Conservation (phyloP, 2,888 invertebrate genomes). For the Lasioglossum leucozonium region DNA sequence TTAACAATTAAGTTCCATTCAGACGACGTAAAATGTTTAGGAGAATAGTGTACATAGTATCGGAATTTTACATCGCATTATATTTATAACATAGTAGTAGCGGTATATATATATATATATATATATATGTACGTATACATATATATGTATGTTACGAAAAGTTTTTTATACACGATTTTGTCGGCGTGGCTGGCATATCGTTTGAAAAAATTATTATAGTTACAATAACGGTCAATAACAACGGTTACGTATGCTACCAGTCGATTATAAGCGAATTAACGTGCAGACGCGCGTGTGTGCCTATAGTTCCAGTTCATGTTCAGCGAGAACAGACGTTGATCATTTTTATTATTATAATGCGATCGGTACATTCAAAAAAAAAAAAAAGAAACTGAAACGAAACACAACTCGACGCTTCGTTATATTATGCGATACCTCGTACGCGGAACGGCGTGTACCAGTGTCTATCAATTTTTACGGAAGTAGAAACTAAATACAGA, state of each 20-base stretch:
- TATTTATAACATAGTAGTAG: constrained; percentile 57
- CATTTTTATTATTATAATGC: constrained; percentile 24
- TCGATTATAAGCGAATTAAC: constrained; percentile 28
- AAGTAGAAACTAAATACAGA: constrained; percentile 32
- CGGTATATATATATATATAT: constrained; percentile 11
- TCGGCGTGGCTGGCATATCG: constrained; percentile 47
- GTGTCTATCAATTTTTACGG: constrained; percentile 34
- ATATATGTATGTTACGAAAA: constrained; percentile 61
- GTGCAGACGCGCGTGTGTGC: constrained; percentile 35
- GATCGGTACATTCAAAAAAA: constrained; percentile 22
- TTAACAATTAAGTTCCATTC: constrained; percentile 30
- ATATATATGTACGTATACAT: neutral
- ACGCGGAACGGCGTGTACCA: neutral
- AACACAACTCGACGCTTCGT: constrained; percentile 24
- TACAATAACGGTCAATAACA: constrained; percentile 10
- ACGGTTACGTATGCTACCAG: constrained; percentile 20
- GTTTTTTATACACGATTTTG: constrained; percentile 71
- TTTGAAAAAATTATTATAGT: constrained; percentile 40
- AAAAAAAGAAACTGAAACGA: neutral
- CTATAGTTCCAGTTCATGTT: constrained; percentile 39
- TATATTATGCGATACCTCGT: constrained; percentile 2
- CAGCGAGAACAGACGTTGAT: constrained; percentile 19
- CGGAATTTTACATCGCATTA: constrained; percentile 41
- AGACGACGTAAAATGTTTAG: constrained; percentile 36
- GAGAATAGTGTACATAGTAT: constrained; percentile 60